A percentile compares a stretch with the other conserved stretches of the same genome.
Evolutionary conservation across 2,113 vertebrate genomes (phyloP).

Genomic region (Chaetodon trifascialis): DNA sequence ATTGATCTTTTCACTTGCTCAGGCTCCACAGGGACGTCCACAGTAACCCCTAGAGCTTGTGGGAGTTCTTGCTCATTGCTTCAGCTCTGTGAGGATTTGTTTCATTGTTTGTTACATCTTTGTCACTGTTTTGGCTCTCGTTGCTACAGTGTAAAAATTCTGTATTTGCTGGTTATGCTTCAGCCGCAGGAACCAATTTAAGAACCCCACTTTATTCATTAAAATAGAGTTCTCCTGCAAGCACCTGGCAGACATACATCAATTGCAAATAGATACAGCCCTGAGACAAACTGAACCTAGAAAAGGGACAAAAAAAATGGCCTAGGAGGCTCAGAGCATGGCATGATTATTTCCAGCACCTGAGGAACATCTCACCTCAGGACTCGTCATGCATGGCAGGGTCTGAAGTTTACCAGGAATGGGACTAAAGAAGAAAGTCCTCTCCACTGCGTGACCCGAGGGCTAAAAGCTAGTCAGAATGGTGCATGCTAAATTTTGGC

Average conservation of each 20-base stretch:
- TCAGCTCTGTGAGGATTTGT: neutral
- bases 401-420: slow-evolving; percentile 37
- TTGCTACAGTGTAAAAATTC: slow-evolving; percentile 15
- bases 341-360: slow-evolving; percentile 68
- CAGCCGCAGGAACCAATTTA: slow-evolving; percentile 19
- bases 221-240: slow-evolving; percentile 17
- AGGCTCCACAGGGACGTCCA: slow-evolving; percentile 22
- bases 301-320: slow-evolving; percentile 35
- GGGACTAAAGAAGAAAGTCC: slow-evolving; percentile 25
- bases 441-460: slow-evolving; percentile 39
- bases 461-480: slow-evolving; percentile 29
- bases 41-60: slow-evolving; percentile 18
- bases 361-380: slow-evolving; percentile 55
- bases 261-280: slow-evolving; percentile 39
- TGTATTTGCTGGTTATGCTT: neutral
- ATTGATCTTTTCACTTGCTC: slow-evolving; percentile 40
- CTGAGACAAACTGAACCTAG: slow-evolving; percentile 35
- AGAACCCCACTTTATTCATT: slow-evolving; percentile 41
- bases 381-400: slow-evolving; percentile 64
- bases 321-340: slow-evolving; percentile 42
- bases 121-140: slow-evolving; percentile 47
- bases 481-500: slow-evolving; percentile 35
- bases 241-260: slow-evolving; percentile 14
- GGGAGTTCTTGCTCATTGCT: slow-evolving; percentile 8
- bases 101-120: slow-evolving; percentile 12